Evolutionary conservation across 30 jellyfish, hydroid and myxozoan genomes (phyloP).

Genomic region (Rhopilema esculentum): DNA sequence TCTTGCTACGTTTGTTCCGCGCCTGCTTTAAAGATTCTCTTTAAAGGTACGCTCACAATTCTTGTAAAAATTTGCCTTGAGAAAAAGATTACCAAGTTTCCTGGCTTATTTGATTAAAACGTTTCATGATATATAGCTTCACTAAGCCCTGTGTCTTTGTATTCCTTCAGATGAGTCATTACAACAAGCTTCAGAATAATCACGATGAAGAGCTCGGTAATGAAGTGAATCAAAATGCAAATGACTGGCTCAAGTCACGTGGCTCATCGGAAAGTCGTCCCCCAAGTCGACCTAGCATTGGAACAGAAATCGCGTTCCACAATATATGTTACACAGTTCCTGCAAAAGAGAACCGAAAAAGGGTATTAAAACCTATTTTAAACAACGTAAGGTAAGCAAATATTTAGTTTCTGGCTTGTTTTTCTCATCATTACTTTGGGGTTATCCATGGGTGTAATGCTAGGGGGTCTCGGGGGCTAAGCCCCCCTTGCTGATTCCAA

Average conservation of each 20-base stretch:
- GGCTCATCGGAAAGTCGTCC: slow-evolving; percentile 31
- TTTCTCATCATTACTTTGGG: not conserved
- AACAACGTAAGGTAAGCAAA: slow-evolving; percentile 59
- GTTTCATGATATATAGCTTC: too few species aligned
- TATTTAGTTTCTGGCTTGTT: not conserved
- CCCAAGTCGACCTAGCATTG: slow-evolving; percentile 62
- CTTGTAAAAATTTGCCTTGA: too few species aligned
- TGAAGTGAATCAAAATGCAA: not conserved
- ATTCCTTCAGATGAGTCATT: not conserved
- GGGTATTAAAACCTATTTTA: slow-evolving; percentile 40
- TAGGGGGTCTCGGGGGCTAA: too few species aligned
- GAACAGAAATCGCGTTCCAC: slow-evolving; percentile 74
- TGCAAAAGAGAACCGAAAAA: slow-evolving; percentile 70
- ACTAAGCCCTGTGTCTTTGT: too few species aligned
- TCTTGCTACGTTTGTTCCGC: too few species aligned
- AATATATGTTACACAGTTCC: slow-evolving; percentile 72
- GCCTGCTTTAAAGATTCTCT: too few species aligned
- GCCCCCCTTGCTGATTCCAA: too few species aligned
- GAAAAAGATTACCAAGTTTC: too few species aligned
- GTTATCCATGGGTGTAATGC: not conserved
- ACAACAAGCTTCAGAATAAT: not conserved
- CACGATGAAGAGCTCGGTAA: not conserved
- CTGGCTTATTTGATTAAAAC: too few species aligned
- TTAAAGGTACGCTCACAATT: too few species aligned
- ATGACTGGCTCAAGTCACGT: not conserved